Evolutionary conservation across 2,888 invertebrate genomes (phyloP).

Genomic region (Zygothrica quintamaculata): DNA sequence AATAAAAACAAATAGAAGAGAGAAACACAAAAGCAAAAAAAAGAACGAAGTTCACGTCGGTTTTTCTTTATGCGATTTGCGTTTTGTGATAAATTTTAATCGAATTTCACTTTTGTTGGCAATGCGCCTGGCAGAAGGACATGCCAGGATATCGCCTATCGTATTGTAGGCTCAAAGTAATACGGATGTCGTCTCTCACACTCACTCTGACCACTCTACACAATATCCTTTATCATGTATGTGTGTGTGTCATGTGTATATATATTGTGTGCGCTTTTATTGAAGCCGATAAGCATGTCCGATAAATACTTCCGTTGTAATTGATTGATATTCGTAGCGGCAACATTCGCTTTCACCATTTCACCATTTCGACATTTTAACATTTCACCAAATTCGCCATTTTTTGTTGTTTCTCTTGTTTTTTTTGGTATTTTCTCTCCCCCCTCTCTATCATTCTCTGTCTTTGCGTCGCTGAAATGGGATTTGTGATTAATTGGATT

Average conservation of each 20-base stretch:
- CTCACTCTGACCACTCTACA: neutral
- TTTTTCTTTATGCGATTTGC: slow-evolving; percentile 57
- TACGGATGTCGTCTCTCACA: no score
- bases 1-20: slow-evolving; percentile 1
- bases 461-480: slow-evolving; percentile 31
- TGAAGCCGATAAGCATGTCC: slow-evolving; percentile 67
- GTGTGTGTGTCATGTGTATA: slow-evolving; percentile 36
- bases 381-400: neutral
- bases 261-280: slow-evolving; percentile 42
- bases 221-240: slow-evolving; percentile 40
- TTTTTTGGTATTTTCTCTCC: slow-evolving; percentile 7
- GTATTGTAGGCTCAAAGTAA: slow-evolving; percentile 4
- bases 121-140: slow-evolving; percentile 19
- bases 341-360: slow-evolving; percentile 50
- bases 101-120: slow-evolving; percentile 65
- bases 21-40: slow-evolving; percentile 2
- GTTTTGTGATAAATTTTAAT: slow-evolving; percentile 70
- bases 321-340: slow-evolving; percentile 68
- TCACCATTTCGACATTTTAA: slow-evolving; percentile 7
- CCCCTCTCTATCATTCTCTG: slow-evolving; percentile 6
- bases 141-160: slow-evolving; percentile 38
- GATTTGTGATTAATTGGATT: slow-evolving; percentile 75
- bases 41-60: slow-evolving; percentile 35
- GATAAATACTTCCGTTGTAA: slow-evolving; percentile 63
- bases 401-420: slow-evolving; percentile 8